phyloP scores from a whole-genome alignment of 2,888 invertebrate species.

The Venusia cambrica region DNA sequence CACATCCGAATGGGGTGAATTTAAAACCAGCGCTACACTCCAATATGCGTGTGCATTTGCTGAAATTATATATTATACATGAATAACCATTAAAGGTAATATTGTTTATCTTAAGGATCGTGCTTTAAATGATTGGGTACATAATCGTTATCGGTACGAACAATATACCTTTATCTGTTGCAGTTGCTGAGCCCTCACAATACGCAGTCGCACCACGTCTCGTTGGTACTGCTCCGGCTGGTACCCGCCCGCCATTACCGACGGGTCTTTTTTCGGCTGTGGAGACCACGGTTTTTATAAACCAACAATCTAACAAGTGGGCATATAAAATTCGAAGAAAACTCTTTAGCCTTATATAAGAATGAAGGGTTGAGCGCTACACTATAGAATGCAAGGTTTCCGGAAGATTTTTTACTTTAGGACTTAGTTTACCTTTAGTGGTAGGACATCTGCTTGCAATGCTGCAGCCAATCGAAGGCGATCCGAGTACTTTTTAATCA shows the following conservation, averaged over 20 bases:
- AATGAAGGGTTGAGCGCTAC: too few relatives aligned
- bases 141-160: too few relatives aligned
- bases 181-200: conserved; percentile 64
- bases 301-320: not conserved
- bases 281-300: conserved; percentile 1
- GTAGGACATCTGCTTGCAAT: conserved; percentile 62
- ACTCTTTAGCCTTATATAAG: too few relatives aligned
- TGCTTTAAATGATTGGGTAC: too few relatives aligned
- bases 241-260: conserved; percentile 55
- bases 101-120: too few relatives aligned
- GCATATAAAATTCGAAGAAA: not conserved
- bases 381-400: too few relatives aligned
- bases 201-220: conserved; percentile 68
- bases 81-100: too few relatives aligned
- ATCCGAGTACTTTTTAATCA: conserved; percentile 54
- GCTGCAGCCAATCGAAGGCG: conserved; percentile 67
- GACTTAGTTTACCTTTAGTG: conserved; percentile 65
- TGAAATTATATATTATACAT: too few relatives aligned
- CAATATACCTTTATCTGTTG: conserved; percentile 68
- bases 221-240: conserved; percentile 55
- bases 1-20: too few relatives aligned
- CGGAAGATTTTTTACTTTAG: too few relatives aligned
- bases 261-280: conserved; percentile 46
- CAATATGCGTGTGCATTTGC: too few relatives aligned
- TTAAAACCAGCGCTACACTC: too few relatives aligned